Conservation (phyloP, 2,888 invertebrate species). For the Lymantria monacha region DNA sequence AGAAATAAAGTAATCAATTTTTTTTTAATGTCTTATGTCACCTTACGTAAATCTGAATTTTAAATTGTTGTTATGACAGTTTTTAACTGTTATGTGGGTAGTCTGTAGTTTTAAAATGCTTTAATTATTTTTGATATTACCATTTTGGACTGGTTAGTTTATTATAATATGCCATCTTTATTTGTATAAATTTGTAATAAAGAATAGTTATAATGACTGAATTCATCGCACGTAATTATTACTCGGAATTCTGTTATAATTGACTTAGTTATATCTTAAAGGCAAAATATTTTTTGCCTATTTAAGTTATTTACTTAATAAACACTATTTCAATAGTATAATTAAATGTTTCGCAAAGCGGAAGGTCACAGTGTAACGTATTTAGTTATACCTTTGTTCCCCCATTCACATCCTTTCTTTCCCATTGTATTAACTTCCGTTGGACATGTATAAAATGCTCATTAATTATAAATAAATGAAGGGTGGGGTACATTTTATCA, state of each 20-base stretch:
- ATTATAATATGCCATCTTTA: neutral
- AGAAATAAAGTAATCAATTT: slow-evolving; percentile 7
- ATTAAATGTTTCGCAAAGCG: slow-evolving; percentile 38
- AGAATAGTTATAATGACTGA: neutral
- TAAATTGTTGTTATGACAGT: slow-evolving; percentile 5
- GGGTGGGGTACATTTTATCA: slow-evolving; percentile 22
- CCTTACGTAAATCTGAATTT: neutral
- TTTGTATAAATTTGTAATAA: neutral
- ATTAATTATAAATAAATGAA: slow-evolving; percentile 40
- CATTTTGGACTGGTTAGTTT: neutral
- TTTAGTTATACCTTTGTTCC: slow-evolving; percentile 40
- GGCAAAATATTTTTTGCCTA: too few relatives aligned
- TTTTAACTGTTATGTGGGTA: slow-evolving; percentile 2
- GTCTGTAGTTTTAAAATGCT: neutral
- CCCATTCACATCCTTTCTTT: slow-evolving; percentile 14
- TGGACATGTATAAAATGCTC: slow-evolving; percentile 22
- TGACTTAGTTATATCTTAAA: too few relatives aligned
- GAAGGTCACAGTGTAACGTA: slow-evolving; percentile 46
- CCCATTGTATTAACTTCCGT: slow-evolving; percentile 46
- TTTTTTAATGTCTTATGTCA: slow-evolving; percentile 13
- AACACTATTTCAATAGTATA: slow-evolving; percentile 21
- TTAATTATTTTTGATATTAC: neutral
- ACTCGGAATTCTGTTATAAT: too few relatives aligned
- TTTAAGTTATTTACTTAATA: neutral
- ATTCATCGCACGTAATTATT: too few relatives aligned